Evolutionary conservation across 2,797 vertebrate species (phyloP).

Genomic region (Cossypha caffra): DNA sequence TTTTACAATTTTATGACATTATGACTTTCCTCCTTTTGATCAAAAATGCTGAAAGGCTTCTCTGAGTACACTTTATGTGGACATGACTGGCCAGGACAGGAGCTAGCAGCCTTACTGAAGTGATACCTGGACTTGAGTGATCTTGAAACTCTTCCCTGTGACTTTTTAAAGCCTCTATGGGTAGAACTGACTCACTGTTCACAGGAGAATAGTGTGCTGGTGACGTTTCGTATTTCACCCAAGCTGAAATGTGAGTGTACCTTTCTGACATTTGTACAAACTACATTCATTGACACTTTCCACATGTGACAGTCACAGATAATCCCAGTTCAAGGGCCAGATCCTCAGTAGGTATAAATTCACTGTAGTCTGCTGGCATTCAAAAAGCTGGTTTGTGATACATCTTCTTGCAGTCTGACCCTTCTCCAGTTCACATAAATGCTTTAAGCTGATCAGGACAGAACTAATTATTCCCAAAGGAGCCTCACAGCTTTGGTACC

Average conservation of each 20-base stretch:
- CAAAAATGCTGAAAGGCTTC: background rate
- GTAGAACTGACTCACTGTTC: background rate
- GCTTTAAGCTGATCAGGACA: background rate
- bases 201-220: background rate
- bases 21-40: background rate
- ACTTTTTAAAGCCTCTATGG: background rate
- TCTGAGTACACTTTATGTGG: background rate
- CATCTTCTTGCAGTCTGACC: background rate
- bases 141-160: background rate
- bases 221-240: background rate
- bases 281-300: background rate
- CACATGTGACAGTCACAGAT: background rate
- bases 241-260: background rate
- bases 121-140: background rate
- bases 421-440: background rate
- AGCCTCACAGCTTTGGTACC: background rate
- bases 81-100: background rate
- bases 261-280: background rate
- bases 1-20: background rate
- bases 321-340: slow-evolving; percentile 17
- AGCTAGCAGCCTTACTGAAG: background rate
- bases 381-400: background rate
- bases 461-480: background rate
- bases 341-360: slow-evolving; percentile 3
- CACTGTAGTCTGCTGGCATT: background rate